Conservation (phyloP, 1,140 invertebrate genomes). For the Rhagoletis zephyria region DNA sequence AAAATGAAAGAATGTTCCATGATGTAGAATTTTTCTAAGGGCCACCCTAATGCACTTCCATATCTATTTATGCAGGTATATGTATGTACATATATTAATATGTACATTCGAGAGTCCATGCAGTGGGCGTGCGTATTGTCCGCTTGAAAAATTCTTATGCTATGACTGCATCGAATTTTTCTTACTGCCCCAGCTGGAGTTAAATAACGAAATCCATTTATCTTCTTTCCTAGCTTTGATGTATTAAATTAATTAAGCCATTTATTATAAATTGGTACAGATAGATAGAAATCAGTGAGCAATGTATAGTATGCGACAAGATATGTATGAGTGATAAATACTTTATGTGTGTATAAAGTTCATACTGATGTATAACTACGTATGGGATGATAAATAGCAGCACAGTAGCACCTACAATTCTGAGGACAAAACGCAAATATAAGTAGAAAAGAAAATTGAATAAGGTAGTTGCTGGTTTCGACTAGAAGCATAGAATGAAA, state of each 20-base stretch:
- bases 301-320: not conserved
- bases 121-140: not conserved
- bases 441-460: too few relatives aligned
- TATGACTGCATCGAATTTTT: conserved; percentile 7
- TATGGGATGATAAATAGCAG: not conserved
- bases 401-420: conserved; percentile 6
- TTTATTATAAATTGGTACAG: conserved; percentile 22
- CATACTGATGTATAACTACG: not conserved
- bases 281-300: conserved; percentile 20
- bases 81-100: not conserved
- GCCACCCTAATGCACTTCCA: too few relatives aligned
- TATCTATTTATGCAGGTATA: too few relatives aligned
- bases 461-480: too few relatives aligned
- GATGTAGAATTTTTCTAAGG: too few relatives aligned
- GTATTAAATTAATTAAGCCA: conserved; percentile 13
- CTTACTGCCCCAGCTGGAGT: not conserved
- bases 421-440: not conserved
- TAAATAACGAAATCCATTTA: not conserved
- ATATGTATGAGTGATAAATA: not conserved
- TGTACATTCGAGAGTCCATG: not conserved
- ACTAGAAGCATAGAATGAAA: too few relatives aligned
- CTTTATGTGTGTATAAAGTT: not conserved
- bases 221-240: conserved; percentile 2
- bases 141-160: not conserved
- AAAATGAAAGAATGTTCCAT: too few relatives aligned